Base-by-base conservation (phyloP, 2,888 invertebrate genomes). In the Macrophya annulata region DNA sequence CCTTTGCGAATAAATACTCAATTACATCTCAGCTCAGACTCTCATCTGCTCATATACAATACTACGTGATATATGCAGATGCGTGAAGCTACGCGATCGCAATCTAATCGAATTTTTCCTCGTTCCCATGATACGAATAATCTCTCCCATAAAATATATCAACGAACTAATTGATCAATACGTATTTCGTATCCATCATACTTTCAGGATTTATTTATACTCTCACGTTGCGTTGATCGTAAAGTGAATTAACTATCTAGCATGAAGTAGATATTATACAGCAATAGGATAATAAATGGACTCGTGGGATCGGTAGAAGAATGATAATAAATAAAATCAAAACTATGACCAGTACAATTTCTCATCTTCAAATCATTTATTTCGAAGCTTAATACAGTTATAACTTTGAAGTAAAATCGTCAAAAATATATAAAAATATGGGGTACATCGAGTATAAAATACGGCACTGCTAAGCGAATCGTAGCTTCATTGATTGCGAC, bases 401-500 rank as follows among this genome's bases (percentile, higher is more conserved):
- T 5, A 74, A 40, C 48, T 45, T 25, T 77, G 31, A 21, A 72
- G 43, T 0, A 15, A 4, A 17, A 72, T 65, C 40, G 5, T 17
- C 0, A 15, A n/a, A 15, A 76, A 76, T 25, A 77, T 51, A 48
- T 77, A 15, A 21, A 8, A 55, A 62, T 25, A n/a, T 37, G 37
- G 48, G 83, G 83, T 31, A 15, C 68, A 83, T 31, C 31, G n/a
- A 4, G 8, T 21, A 25, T n/a, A 62, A 31, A 25, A 79, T 89
- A 92, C 91, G 90, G 89, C 88, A 90, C 90, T 91, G 92, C 89
- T 89, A 89, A 90, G 90, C 90, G 91, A 92, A 91, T 91, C 92
- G 91, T 91, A 90, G 91, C 92, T 92, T 92, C 92, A 93, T 93
- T 92, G 92, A 92, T 92, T 92, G 91, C 90, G 87, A 89, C 88